Conservation (phyloP, 2,113 vertebrate species). For the Anhinga rufa region DNA sequence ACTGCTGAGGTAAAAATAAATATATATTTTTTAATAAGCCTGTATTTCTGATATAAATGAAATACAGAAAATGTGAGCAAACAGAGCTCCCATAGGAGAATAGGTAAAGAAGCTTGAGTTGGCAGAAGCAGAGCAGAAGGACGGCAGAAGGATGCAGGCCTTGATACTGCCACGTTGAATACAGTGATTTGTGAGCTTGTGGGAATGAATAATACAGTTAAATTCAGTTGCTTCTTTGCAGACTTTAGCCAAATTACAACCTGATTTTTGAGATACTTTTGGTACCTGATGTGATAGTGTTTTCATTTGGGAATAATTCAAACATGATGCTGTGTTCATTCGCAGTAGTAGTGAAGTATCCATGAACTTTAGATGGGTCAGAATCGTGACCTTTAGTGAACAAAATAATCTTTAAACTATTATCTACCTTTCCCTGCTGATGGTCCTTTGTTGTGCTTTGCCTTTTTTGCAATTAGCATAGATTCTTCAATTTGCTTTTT, state of each 20-base stretch:
- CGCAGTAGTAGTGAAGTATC: neutral
- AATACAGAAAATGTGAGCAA: neutral
- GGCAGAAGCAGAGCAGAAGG: slow-evolving; percentile 10
- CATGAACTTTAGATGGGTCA: neutral
- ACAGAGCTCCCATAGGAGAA: neutral
- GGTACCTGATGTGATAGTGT: neutral
- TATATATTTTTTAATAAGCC: neutral
- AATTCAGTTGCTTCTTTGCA: neutral
- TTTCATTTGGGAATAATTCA: neutral
- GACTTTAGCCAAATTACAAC: neutral
- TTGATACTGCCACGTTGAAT: neutral
- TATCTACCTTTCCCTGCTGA: neutral
- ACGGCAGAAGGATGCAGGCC: neutral
- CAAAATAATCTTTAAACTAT: neutral
- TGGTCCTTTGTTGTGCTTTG: neutral
- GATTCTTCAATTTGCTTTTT: neutral
- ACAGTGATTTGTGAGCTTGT: neutral
- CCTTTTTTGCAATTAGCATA: neutral
- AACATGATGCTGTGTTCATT: neutral
- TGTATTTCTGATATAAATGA: neutral
- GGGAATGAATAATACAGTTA: slow-evolving; percentile 2
- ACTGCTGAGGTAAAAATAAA: neutral
- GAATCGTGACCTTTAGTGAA: neutral
- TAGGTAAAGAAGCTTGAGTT: neutral
- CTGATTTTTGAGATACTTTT: neutral